Evolutionary conservation across 2,888 invertebrate species (phyloP).

Genomic region (Cephus pygmeus): DNA sequence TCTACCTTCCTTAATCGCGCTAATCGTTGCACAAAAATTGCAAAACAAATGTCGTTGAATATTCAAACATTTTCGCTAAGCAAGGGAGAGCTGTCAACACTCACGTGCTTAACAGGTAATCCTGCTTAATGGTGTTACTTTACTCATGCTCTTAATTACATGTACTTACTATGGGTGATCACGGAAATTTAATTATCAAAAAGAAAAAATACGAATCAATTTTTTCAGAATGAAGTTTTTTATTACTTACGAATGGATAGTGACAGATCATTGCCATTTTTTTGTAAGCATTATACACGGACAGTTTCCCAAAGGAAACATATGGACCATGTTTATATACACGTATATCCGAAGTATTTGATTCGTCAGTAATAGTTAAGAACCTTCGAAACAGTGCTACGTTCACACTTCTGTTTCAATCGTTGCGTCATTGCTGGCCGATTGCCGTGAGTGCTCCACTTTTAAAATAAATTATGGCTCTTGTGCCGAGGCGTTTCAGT

Average conservation of each 20-base stretch:
- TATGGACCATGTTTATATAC: neutral
- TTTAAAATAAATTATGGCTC: neutral
- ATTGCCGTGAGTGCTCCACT: neutral
- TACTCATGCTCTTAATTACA: neutral
- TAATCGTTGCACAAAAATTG: neutral
- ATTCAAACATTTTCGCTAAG: neutral
- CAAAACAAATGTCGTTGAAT: neutral
- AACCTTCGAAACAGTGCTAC: neutral
- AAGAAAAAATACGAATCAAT: neutral
- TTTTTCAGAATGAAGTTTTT: neutral
- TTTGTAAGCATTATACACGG: neutral
- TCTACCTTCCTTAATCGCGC: neutral
- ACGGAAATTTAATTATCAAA: neutral
- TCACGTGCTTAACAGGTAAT: neutral
- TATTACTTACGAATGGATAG: neutral
- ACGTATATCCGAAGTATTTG: neutral
- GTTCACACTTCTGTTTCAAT: neutral
- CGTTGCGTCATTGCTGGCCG: neutral
- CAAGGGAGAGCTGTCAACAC: neutral
- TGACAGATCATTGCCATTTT: neutral
- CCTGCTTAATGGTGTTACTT: neutral
- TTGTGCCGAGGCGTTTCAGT: neutral
- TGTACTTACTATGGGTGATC: neutral
- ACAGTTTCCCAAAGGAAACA: neutral
- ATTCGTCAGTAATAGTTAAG: neutral